Evolutionary conservation across 92 coral and sea anemone genomes (phyloP), one percentile per base, ranked within the genome.

Genomic region (Paragorgia papillata): DNA sequence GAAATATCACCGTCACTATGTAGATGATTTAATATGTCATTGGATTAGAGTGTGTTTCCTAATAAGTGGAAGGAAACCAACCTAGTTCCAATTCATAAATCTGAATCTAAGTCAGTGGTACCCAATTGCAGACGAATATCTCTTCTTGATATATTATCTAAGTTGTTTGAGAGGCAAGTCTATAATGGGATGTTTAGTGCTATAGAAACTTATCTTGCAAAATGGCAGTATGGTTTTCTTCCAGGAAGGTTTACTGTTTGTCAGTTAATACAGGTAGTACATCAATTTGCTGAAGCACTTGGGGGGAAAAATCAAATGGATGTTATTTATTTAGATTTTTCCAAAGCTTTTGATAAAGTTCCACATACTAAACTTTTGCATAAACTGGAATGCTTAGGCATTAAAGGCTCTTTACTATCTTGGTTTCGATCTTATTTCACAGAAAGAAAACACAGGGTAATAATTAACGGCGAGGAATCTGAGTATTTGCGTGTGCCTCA

Each of bases 11-110:
- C 67, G 9, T 61, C 67, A 24, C 29, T 61, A 19, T 28, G 19
- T 61, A 30, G 29, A 39, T 19, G 25, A 21, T 61, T 76, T 44
- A 79, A 79, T 56, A 79, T 66, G 75, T 67, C 83, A 9, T 56
- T 82, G 15, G 0, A 46, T 24, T 39, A 44, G 27, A 82, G 82
- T 24, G n/a, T 40, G 4, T 82, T 82, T 81, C 80, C 85, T 29
- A 74, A 73, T 19, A 81, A 73, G 48, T 81, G 81, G 85, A 81
- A 81, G 48, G 85, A 81, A 60, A 80, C 62, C 14, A 81, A 81
- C 56, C 59, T 81, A 21, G 74, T 73, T 20, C 63, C 80, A 20
- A 40, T 81, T 19, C 80, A 80, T 69, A 80, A 57, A 58, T 7
- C 50, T 49, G 67, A 80, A 2, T 69, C 85, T 27, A 69, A 80